These are phyloP conservation scores for Drosophila jambulina DNA, from an alignment of 1,140 invertebrate species.

Conservation along the genomic window DNA sequence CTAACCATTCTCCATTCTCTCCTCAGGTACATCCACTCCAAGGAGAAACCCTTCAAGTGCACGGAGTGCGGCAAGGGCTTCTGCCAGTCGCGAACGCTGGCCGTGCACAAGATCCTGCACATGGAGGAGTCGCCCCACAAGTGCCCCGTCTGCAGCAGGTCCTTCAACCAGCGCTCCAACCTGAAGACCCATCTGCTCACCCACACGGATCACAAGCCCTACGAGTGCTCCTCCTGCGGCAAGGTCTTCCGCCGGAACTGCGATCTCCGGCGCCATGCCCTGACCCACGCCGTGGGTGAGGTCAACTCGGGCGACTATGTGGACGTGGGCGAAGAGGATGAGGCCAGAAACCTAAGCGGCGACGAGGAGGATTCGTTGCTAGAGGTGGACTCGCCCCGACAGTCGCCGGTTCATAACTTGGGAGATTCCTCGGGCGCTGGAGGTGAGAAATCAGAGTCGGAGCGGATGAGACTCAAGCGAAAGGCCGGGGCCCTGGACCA, in stretches of 20 bases:
- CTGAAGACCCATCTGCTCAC: slow-evolving; percentile 97
- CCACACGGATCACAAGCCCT: slow-evolving; percentile 97
- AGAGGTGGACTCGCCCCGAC: slow-evolving; percentile 87
- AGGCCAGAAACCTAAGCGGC: slow-evolving; percentile 83
- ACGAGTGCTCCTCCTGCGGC: slow-evolving; percentile 95
- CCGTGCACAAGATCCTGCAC: slow-evolving; percentile 96
- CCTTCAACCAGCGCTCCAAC: slow-evolving; percentile 96
- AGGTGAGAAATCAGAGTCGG: slow-evolving; percentile 54
- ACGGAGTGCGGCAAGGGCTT: slow-evolving; percentile 98
- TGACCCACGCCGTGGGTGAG: slow-evolving; percentile 94
- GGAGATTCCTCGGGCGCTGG: slow-evolving; percentile 83
- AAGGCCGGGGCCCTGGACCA: slow-evolving; percentile 70
- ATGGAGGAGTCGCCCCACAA: slow-evolving; percentile 97
- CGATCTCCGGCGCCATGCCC: slow-evolving; percentile 92
- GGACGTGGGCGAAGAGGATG: slow-evolving; percentile 88
- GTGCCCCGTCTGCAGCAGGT: slow-evolving; percentile 94
- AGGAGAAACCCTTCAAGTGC: slow-evolving; percentile 99
- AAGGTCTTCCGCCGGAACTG: slow-evolving; percentile 95
- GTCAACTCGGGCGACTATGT: slow-evolving; percentile 90
- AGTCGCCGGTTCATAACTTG: slow-evolving; percentile 86
- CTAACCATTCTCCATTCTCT: slow-evolving; percentile 48
- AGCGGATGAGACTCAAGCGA: slow-evolving; percentile 66
- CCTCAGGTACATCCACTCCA: slow-evolving; percentile 97
- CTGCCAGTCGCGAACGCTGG: slow-evolving; percentile 96
- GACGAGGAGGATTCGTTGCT: slow-evolving; percentile 87